phyloP scores from a whole-genome alignment of 2,797 vertebrate genomes.

The Sternotherus odoratus region DNA sequence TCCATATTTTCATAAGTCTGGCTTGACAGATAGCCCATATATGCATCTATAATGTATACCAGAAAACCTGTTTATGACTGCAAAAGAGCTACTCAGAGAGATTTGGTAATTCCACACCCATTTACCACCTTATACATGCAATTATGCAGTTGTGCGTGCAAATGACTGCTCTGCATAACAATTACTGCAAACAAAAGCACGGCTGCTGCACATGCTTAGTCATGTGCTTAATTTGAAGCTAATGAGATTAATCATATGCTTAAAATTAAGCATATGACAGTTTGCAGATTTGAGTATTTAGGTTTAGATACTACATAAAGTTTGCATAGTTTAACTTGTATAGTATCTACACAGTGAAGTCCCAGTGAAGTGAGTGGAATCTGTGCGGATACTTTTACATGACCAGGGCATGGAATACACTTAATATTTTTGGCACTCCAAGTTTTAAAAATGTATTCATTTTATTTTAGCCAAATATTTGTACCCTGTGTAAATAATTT shows the following conservation, averaged over 20 bases:
- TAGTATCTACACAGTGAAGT: background rate
- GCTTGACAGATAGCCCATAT: background rate
- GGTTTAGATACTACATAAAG: background rate
- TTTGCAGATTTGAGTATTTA: background rate
- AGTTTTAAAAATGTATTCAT: too few relatives aligned
- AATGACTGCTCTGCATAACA: slow-evolving; percentile 3
- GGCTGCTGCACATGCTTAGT: slow-evolving; percentile 3
- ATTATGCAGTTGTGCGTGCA: background rate
- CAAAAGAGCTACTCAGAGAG: background rate
- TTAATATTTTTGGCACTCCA: too few relatives aligned
- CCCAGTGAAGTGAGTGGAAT: background rate
- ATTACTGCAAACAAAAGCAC: background rate
- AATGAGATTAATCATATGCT: slow-evolving; percentile 10
- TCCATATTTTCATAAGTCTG: background rate
- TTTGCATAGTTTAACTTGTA: background rate
- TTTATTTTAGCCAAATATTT: too few relatives aligned
- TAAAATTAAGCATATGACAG: background rate
- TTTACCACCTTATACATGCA: background rate
- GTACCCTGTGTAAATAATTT: too few relatives aligned
- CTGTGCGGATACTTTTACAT: slow-evolving; percentile 6
- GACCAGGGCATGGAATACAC: background rate
- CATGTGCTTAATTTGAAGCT: slow-evolving; percentile 12
- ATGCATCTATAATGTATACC: background rate
- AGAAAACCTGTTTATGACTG: background rate
- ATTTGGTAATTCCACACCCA: background rate